phyloP scores from a whole-genome alignment of 2,113 vertebrate genomes.

The Oreochromis aureus region DNA sequence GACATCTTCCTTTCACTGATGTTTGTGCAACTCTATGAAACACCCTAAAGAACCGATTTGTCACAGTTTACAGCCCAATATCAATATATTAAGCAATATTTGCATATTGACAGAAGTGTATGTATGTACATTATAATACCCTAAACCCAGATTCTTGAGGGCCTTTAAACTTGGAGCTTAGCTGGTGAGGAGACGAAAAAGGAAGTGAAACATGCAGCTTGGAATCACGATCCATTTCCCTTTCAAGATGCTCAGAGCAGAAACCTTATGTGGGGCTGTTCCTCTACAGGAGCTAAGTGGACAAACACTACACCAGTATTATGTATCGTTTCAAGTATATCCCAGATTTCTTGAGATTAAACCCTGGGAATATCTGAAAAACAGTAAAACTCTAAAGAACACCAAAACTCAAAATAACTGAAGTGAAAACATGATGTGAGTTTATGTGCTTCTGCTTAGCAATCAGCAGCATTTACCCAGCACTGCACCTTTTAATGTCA shows the following conservation, averaged over 20 bases:
- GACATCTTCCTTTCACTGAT: neutral
- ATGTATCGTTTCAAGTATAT: neutral
- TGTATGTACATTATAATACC: neutral
- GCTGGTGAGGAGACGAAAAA: neutral
- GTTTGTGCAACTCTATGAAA: neutral
- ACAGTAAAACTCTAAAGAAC: neutral
- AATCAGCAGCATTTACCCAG: neutral
- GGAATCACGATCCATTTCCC: neutral
- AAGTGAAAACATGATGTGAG: neutral
- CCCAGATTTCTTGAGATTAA: neutral
- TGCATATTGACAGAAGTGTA: neutral
- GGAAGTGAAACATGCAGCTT: neutral
- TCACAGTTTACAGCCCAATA: neutral
- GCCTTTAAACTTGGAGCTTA: neutral
- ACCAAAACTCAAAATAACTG: neutral
- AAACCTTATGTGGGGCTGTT: neutral
- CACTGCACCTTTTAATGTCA: constrained; percentile 15
- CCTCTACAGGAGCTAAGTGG: neutral
- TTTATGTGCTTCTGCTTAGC: neutral
- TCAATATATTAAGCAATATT: neutral
- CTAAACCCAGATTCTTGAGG: neutral
- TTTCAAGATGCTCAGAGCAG: neutral
- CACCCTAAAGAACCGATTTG: neutral
- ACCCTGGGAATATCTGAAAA: neutral
- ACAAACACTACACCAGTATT: neutral